phyloP scores from a whole-genome alignment of 2,113 vertebrate species.

The Crypturellus undulatus region DNA sequence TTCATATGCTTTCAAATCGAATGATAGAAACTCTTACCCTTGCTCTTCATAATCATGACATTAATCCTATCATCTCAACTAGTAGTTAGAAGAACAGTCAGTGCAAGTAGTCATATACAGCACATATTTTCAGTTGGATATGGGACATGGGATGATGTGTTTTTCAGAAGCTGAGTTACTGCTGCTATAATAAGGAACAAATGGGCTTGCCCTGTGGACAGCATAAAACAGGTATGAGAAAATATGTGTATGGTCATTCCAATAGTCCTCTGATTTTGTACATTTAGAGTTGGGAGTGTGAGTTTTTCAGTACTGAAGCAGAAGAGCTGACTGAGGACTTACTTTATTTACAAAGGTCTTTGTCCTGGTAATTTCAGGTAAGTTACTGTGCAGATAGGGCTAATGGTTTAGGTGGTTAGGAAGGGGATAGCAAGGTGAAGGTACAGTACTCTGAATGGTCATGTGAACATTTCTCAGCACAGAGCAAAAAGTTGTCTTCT shows the following conservation, averaged over 20 bases:
- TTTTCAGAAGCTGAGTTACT: conserved; percentile 38
- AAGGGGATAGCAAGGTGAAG: conserved; percentile 1
- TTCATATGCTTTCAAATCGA: conserved; percentile 36
- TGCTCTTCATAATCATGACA: neutral
- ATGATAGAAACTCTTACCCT: neutral
- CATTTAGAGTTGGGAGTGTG: neutral
- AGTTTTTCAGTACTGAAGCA: conserved; percentile 36
- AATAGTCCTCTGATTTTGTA: conserved; percentile 7
- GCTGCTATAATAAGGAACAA: conserved; percentile 19
- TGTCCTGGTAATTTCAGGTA: conserved; percentile 47
- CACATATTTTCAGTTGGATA: conserved; percentile 37
- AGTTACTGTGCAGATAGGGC: neutral
- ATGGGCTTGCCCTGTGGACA: conserved; percentile 11
- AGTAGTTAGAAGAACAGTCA: neutral
- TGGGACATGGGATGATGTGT: neutral
- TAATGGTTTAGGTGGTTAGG: neutral
- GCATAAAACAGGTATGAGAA: conserved; percentile 21
- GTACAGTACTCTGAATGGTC: neutral
- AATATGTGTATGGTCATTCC: neutral
- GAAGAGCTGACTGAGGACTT: conserved; percentile 40
- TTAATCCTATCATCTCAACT: neutral
- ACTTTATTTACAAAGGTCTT: conserved; percentile 41
- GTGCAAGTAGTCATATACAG: neutral
- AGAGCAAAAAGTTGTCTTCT: neutral
- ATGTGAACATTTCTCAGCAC: neutral